phyloP scores from a whole-genome alignment of 64 coral and sea anemone species.

The Actinia equina region DNA sequence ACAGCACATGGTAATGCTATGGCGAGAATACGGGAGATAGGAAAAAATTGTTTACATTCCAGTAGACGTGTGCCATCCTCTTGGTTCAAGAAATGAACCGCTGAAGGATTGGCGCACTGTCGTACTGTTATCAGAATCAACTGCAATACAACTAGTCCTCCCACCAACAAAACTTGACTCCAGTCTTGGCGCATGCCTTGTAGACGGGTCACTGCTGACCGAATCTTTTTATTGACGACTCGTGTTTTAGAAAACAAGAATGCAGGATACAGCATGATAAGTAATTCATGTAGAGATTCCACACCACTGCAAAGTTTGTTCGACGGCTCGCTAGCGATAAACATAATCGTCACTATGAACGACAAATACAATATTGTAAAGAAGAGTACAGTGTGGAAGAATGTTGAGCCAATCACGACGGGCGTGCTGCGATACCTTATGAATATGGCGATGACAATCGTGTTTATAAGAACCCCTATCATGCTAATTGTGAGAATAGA shows the following conservation, averaged over 20 bases:
- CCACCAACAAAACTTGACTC: slow-evolving; percentile 35
- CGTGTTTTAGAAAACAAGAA: slow-evolving; percentile 78
- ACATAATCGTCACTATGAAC: slow-evolving; percentile 45
- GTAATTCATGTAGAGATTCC: slow-evolving; percentile 30
- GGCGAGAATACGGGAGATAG: slow-evolving; percentile 44
- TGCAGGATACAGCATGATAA: slow-evolving; percentile 43
- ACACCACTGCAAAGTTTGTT: slow-evolving; percentile 36
- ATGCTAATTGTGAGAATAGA: slow-evolving; percentile 54
- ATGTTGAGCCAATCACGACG: slow-evolving; percentile 51
- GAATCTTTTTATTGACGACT: slow-evolving; percentile 33
- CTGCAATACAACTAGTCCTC: slow-evolving; percentile 37
- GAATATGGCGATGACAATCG: slow-evolving; percentile 34
- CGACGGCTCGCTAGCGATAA: slow-evolving; percentile 49
- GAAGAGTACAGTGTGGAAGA: slow-evolving; percentile 35
- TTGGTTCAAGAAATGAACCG: slow-evolving; percentile 49
- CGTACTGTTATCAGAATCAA: slow-evolving; percentile 59
- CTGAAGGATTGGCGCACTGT: slow-evolving; percentile 34
- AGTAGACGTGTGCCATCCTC: slow-evolving; percentile 56
- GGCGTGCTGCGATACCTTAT: slow-evolving; percentile 33
- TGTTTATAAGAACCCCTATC: slow-evolving; percentile 44
- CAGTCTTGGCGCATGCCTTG: slow-evolving; percentile 28
- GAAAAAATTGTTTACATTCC: slow-evolving; percentile 58
- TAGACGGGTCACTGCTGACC: slow-evolving; percentile 44
- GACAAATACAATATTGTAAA: slow-evolving; percentile 46
- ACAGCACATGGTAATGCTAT: slow-evolving; percentile 52